Conservation (phyloP, 2,797 vertebrate species). For the Otus scops region DNA sequence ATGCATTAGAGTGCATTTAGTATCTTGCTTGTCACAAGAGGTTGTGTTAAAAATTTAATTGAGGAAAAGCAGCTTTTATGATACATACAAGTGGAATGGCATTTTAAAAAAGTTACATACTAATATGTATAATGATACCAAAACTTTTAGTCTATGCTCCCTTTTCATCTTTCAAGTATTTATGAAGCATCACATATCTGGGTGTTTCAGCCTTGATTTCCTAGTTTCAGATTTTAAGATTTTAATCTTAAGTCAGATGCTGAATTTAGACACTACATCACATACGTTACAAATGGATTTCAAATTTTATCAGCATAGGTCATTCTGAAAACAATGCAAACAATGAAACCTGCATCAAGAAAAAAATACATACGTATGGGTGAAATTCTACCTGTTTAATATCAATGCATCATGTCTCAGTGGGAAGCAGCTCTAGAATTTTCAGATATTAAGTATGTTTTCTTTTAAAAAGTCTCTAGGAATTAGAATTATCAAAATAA, state of each 20-base stretch:
- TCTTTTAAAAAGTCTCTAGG: neutral
- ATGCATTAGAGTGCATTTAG: neutral
- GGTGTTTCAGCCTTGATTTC: neutral
- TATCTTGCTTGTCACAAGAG: neutral
- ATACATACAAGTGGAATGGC: neutral
- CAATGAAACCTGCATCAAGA: neutral
- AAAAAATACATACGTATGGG: rapidly evolving
- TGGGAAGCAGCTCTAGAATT: neutral
- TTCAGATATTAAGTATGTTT: neutral
- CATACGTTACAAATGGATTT: neutral
- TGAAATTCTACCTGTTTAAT: neutral
- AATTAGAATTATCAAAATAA: neutral
- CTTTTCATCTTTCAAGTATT: neutral
- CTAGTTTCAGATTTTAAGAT: neutral
- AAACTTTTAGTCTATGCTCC: neutral
- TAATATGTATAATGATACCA: neutral
- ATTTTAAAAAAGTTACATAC: neutral
- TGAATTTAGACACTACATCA: neutral
- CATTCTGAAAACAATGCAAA: neutral
- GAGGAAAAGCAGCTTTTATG: neutral
- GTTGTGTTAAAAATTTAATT: neutral
- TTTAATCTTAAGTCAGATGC: neutral
- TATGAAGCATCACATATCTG: neutral
- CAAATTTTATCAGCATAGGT: neutral
- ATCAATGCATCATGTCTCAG: neutral